These are phyloP conservation scores for Holotrichia oblita DNA, from an alignment of 1,140 invertebrate species.

Conservation along the genomic window DNA sequence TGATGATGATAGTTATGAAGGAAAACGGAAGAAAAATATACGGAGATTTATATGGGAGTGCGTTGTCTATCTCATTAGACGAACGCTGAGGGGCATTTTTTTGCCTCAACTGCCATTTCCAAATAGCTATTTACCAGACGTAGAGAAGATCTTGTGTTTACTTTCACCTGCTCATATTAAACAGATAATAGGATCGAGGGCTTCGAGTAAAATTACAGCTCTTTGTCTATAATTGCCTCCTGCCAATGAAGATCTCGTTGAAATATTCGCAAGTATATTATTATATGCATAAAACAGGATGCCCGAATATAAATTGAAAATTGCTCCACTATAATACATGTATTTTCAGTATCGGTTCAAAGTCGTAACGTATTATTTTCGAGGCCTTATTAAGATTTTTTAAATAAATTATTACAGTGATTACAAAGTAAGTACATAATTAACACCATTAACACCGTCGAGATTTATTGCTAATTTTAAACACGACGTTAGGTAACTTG, in stretches of 20 bases:
- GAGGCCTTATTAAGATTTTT: no score
- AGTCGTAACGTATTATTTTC: no score
- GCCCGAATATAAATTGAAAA: no score
- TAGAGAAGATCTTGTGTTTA: not conserved
- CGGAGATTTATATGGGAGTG: not conserved
- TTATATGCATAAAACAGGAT: no score
- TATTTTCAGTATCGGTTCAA: no score
- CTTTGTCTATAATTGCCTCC: not conserved
- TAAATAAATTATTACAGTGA: no score
- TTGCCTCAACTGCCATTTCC: not conserved
- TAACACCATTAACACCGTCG: not conserved
- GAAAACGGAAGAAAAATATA: not conserved
- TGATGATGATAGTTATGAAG: conserved; percentile 13
- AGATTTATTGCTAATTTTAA: not conserved
- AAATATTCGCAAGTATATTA: not conserved
- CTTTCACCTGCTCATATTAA: not conserved
- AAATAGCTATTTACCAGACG: not conserved
- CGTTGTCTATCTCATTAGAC: not conserved
- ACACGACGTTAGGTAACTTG: not conserved
- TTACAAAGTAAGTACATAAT: no score
- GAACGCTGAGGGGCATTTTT: not conserved
- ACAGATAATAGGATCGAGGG: not conserved
- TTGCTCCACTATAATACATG: no score
- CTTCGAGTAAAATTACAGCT: not conserved
- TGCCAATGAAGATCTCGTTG: not conserved